Percentiles rank a stretch among this genome's conserved stretches.
phyloP scores from a whole-genome alignment of 2,888 invertebrate genomes.

The Crematogaster levior region DNA sequence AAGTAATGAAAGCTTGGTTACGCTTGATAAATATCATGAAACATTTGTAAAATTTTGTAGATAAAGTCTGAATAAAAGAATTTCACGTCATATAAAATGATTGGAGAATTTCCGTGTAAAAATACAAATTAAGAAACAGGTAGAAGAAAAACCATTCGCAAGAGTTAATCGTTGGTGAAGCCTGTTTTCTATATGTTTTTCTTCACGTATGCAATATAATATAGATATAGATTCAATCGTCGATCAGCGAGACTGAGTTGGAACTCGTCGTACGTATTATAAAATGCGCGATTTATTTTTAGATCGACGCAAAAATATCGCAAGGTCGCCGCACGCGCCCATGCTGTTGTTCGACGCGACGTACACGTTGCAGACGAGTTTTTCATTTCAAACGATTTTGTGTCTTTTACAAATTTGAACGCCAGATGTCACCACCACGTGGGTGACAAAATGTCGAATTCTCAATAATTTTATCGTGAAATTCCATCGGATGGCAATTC shows the following conservation, averaged over 20 bases:
- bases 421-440: constrained; percentile 67
- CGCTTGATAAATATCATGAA: not conserved
- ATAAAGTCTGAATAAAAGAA: not conserved
- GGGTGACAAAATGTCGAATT: not conserved
- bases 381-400: constrained; percentile 55
- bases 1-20: not conserved
- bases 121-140: not conserved
- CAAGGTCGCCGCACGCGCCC: constrained; percentile 83
- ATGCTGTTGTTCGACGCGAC: constrained; percentile 65
- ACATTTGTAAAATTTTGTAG: too few relatives aligned
- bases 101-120: not conserved
- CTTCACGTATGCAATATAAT: not conserved
- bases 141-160: not conserved
- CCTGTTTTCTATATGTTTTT: not conserved
- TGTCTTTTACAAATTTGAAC: constrained; percentile 40
- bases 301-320: constrained; percentile 83
- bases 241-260: constrained; percentile 66
- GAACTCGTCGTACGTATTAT: constrained; percentile 76
- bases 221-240: constrained; percentile 54
- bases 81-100: not conserved
- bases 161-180: not conserved
- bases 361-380: constrained; percentile 57
- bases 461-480: constrained; percentile 5
- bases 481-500: constrained; percentile 6
- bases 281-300: constrained; percentile 85